Base-by-base conservation (phyloP, 2,113 vertebrate species). In the Terrapene triunguis region DNA sequence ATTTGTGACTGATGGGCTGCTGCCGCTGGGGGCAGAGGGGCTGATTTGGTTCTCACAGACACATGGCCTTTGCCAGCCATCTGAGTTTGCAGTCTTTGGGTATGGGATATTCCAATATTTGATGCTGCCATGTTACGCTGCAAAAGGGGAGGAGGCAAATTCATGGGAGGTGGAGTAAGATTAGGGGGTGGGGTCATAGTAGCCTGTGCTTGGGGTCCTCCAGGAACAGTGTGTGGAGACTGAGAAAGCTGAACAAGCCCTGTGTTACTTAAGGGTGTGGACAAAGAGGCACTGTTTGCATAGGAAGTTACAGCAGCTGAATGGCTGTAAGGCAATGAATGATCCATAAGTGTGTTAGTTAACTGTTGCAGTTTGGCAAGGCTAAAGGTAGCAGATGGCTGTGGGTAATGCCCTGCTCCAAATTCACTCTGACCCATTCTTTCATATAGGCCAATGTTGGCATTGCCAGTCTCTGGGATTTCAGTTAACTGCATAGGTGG, bases 361-460 rank as follows among this genome's bases (percentile, higher is more conserved):
- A 99, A 98, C 98, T 99, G 99, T 88, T 99, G 99, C 97, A 99
- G 99, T 93, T 99, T 99, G 96, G 99, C 99, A 98, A 99, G 99
- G 98, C 99, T 99, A 97, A 99, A 99, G 81, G 99, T 99, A 95
- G 99, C 99, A 4, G 99, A 99, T 1, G 99, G 99, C 98, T 99
- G 99, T 1, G 99, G 97, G 96, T 99, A 99, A 96, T 99, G 99
- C 80, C 99, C 99, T 22, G 99, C 97, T 95, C 98, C 98, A 29
- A 99, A 99, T 81, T 99, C 99, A 82, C 99, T 99, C 96, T 99
- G 99, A 97, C 99, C 99, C 98, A 99, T 99, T 88, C 99, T 98
- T 95, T 99, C 99, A 27, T 99, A 99, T 42, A 99, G 95, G 57
- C 98, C 98, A 44, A 99, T 98, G 96, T 99, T 99, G 57, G 98